These are phyloP conservation scores for Leptinotarsa texana DNA, from an alignment of 1,140 invertebrate genomes.

Conservation along the genomic window DNA sequence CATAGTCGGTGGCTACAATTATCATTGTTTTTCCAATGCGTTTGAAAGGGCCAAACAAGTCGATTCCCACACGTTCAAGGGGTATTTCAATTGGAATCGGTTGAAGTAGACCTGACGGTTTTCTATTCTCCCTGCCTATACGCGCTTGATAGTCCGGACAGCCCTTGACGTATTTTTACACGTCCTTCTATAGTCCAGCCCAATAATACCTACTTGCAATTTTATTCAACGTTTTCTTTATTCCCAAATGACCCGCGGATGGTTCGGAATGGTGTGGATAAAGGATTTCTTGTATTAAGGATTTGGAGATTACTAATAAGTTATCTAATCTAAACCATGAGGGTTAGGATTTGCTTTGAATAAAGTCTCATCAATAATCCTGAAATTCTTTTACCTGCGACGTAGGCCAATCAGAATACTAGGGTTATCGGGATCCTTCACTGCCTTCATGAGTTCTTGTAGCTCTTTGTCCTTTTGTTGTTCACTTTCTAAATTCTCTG, in stretches of 20 bases:
- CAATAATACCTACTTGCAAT: slow-evolving; percentile 36
- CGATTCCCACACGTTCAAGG: not conserved
- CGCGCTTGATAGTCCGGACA: slow-evolving; percentile 36
- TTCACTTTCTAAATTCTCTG: not conserved
- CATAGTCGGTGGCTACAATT: slow-evolving; percentile 42
- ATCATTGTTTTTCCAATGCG: slow-evolving; percentile 37
- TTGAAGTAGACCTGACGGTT: not conserved
- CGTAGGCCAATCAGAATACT: not conserved
- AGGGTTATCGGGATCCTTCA: not conserved
- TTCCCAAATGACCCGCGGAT: slow-evolving; percentile 31
- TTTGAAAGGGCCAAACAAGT: slow-evolving; percentile 13
- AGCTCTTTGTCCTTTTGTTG: not conserved
- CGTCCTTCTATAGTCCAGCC: slow-evolving; percentile 34
- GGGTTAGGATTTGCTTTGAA: slow-evolving; percentile 17
- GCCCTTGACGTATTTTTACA: slow-evolving; percentile 40
- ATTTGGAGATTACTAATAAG: slow-evolving; percentile 29
- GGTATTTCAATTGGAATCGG: not conserved
- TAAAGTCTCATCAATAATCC: slow-evolving; percentile 19
- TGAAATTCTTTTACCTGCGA: slow-evolving; percentile 29
- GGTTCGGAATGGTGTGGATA: slow-evolving; percentile 28
- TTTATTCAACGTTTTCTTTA: slow-evolving; percentile 32
- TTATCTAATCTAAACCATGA: slow-evolving; percentile 13
- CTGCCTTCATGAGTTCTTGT: not conserved
- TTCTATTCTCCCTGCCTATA: not conserved
- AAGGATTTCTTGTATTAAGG: slow-evolving; percentile 20